Conservation (phyloP, 2,888 invertebrate species). For the Oxyscelio sp. region DNA sequence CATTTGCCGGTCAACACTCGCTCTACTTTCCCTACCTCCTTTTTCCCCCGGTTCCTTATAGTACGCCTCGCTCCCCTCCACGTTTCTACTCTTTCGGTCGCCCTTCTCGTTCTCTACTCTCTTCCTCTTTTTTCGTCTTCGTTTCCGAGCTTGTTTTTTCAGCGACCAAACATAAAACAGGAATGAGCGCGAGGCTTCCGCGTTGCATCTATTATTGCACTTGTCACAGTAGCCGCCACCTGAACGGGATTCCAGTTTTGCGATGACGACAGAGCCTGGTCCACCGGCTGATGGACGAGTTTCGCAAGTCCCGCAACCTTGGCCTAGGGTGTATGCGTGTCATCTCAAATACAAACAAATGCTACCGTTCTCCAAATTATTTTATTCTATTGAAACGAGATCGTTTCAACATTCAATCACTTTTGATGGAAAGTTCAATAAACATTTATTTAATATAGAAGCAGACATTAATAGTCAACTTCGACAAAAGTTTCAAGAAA, state of each 20-base stretch:
- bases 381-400: too few species aligned
- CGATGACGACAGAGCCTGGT: conserved; percentile 72
- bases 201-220: conserved; percentile 86
- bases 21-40: too few species aligned
- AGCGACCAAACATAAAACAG: conserved; percentile 71
- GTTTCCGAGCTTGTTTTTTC: conserved; percentile 71
- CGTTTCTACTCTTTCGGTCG: too few species aligned
- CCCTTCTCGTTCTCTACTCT: conserved; percentile 80
- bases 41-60: conserved; percentile 26
- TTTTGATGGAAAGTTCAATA: too few species aligned
- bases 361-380: background rate
- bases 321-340: conserved; percentile 42
- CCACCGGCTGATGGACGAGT: conserved; percentile 74
- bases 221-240: conserved; percentile 81
- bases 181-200: conserved; percentile 79
- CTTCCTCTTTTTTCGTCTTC: conserved; percentile 70
- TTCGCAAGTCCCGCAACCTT: conserved; percentile 65
- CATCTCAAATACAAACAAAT: conserved; percentile 45
- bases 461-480: too few species aligned
- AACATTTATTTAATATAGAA: too few species aligned
- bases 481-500: too few species aligned
- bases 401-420: too few species aligned
- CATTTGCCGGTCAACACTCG: too few species aligned
- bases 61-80: too few species aligned
- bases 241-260: conserved; percentile 84